Evolutionary conservation across 2,888 invertebrate genomes (phyloP), one percentile per base, ranked within the genome.

Genomic region (Caenorhabditis sp.): DNA sequence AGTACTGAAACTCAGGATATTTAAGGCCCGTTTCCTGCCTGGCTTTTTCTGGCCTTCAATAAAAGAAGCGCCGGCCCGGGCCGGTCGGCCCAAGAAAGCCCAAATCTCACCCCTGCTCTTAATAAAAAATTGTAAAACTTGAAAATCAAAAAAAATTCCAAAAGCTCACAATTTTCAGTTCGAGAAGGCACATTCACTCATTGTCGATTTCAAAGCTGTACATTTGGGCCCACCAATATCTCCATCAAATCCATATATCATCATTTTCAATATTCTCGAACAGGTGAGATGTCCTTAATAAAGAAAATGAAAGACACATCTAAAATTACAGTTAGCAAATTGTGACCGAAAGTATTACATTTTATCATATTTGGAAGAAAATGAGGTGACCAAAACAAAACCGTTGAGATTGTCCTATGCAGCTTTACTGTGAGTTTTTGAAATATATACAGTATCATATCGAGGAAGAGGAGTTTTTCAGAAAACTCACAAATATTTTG

Each of bases 301-400:
- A 24, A 17, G 4, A 5, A 5, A 12, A 54, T 19, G 3, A 54
- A 12, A 24, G 5, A 5, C 21, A 21, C 54, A 23, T n/a, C n/a
- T n/a, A n/a, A 5, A 50, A 50, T 50, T 54, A 21, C 26, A 54
- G 57, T 6, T 31, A 8, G 26, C 57, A 26, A 57, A 57, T 17
- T 57, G 57, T 26, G 57, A 57, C 17, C 12, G 57, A 14, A 57
- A 57, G n/a, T 57, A 57, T 57, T 57, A 57, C 27, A 57, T 57
- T 26, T 31, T 57, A n/a, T 57, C 57, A 26, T 57, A 57, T 31
- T 14, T 57, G 31, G 57, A 57, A 14, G 17, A 57, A 8, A 57
- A 23, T n/a, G 31, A 27, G 4, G 31, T 57, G n/a, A 23, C 27
- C 1, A 37, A 3, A 19, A 23, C 19, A 19, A 58, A 21, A 36